Base-by-base conservation (phyloP, 2,888 invertebrate species). In the Sarcophaga rosellei region DNA sequence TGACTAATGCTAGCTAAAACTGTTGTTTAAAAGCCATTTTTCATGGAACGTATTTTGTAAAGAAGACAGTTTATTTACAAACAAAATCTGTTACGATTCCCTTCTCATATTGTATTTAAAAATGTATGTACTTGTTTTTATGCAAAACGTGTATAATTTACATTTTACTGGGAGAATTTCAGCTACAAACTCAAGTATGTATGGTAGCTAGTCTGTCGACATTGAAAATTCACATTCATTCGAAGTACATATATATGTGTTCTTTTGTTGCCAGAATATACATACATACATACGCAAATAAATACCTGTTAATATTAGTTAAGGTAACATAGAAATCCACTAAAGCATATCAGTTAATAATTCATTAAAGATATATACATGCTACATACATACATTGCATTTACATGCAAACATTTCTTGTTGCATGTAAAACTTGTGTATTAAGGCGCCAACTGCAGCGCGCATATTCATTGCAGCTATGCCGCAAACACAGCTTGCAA, bases 271-370 rank as follows among this genome's bases (percentile, higher is more conserved):
- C 45, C 12, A 21, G 12, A 68, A 74, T 76, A 73, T 76, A n/a
- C n/a, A n/a, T n/a, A n/a, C n/a, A n/a, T n/a, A n/a, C n/a, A n/a
- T n/a, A 76, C 80, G 63, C 53, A 72, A 62, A 79, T 85, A 61
- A 75, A 74, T 61, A 57, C 47, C 68, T 77, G 68, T 44, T 62
- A 78, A 65, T 57, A 59, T 25, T 63, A 65, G 65, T 47, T 76
- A 53, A 53, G 57, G n/a, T 79, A 85, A 72, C 82, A 85, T 70
- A 82, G 78, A 85, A 85, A 85, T 82, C 65, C 73, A 82, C 25
- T 45, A 76, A 79, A 53, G 72, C 82, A 66, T 85, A 82, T 79
- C 85, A 79, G 61, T 66, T 25, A 75, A 80, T 83, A 86, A 83
- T 63, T 83, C 47, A 61, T 81, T 53, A 66, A 57, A 57, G 21